Conservation (phyloP, 1,140 invertebrate species). For the Agrypnia vestita region DNA sequence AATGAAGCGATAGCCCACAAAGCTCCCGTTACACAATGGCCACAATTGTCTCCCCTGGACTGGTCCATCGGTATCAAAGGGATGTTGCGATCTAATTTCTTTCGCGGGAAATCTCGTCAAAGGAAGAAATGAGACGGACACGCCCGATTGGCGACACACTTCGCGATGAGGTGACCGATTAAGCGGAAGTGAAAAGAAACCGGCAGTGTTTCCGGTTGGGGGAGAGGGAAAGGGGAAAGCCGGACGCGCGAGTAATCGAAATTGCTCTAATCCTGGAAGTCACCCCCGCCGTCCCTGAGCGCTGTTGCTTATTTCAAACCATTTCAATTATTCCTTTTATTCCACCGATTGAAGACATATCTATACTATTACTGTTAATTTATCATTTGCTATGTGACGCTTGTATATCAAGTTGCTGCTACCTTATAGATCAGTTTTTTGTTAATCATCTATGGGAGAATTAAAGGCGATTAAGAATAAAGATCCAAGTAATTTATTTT, state of each 20-base stretch:
- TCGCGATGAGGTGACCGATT: slow-evolving; percentile 53
- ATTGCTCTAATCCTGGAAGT: not conserved
- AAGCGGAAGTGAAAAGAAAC: slow-evolving; percentile 47
- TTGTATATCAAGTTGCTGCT: no score
- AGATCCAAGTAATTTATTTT: no score
- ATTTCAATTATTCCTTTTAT: no score
- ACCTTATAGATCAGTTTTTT: no score
- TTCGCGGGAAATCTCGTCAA: slow-evolving; percentile 52
- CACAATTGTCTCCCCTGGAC: slow-evolving; percentile 51
- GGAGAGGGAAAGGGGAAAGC: not conserved
- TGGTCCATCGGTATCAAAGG: slow-evolving; percentile 51
- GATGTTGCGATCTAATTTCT: slow-evolving; percentile 57
- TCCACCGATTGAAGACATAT: no score
- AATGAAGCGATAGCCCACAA: not conserved
- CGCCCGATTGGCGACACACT: slow-evolving; percentile 50
- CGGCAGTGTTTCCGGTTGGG: not conserved
- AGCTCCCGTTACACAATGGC: not conserved
- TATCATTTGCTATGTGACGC: no score
- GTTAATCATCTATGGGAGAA: no score
- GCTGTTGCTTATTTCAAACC: not conserved
- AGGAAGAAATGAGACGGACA: slow-evolving; percentile 52
- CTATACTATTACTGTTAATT: no score
- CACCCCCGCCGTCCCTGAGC: not conserved
- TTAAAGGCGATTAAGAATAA: no score
- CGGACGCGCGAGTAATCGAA: slow-evolving; percentile 7